Evolutionary conservation across 2,888 invertebrate species (phyloP).

Genomic region (Nymphalis polychloros): DNA sequence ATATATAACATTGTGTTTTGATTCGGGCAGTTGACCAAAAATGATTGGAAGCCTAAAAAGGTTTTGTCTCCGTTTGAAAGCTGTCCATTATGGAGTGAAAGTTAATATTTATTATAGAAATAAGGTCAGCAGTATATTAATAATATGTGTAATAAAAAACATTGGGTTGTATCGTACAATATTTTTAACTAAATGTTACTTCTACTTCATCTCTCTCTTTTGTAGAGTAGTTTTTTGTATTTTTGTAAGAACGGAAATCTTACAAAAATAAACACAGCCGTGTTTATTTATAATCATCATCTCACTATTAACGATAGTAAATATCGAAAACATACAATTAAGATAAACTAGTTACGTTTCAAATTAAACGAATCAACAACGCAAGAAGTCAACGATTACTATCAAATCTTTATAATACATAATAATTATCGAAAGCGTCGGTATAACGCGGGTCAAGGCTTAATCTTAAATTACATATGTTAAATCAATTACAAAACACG

Average conservation of each 20-base stretch:
- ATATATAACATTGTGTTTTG: background rate
- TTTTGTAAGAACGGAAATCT: no score
- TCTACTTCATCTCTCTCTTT: no score
- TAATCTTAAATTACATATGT: constrained; percentile 21
- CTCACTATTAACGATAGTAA: background rate
- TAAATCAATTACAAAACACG: constrained; percentile 26
- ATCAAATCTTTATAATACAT: constrained; percentile 6
- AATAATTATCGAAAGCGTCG: constrained; percentile 23
- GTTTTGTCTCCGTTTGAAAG: constrained; percentile 17
- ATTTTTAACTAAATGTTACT: no score
- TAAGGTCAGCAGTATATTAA: no score
- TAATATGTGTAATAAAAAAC: no score
- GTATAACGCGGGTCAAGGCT: constrained; percentile 18
- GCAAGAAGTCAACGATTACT: constrained; percentile 6
- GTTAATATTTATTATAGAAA: constrained; percentile 10
- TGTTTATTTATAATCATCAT: no score
- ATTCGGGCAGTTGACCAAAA: background rate
- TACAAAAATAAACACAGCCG: no score
- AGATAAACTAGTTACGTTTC: background rate
- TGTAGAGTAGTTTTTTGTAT: no score
- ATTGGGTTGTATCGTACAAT: no score
- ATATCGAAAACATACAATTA: background rate
- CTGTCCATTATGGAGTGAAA: constrained; percentile 29
- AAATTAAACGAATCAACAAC: constrained; percentile 1
- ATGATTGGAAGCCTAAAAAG: constrained; percentile 7